Evolutionary conservation across 2,113 vertebrate genomes (phyloP).

Genomic region (Dromaius novaehollandiae): DNA sequence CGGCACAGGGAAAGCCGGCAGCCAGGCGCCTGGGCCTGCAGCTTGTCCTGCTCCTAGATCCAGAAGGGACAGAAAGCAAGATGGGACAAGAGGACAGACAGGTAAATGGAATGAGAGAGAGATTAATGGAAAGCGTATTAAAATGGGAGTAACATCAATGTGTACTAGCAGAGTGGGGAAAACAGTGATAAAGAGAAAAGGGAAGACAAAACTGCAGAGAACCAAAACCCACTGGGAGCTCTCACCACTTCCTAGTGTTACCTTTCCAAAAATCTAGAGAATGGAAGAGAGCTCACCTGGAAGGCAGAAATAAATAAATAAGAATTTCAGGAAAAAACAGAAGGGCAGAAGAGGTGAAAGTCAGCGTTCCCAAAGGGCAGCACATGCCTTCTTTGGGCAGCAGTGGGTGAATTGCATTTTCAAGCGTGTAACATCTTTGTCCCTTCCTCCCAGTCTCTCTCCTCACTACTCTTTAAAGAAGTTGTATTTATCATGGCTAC

Average conservation of each 20-base stretch:
- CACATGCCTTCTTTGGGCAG: not conserved
- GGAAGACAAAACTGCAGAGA: not conserved
- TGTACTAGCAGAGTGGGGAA: not conserved
- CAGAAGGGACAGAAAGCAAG: not conserved
- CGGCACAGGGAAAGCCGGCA: accelerated
- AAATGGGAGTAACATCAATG: accelerated
- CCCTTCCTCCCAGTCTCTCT: not conserved
- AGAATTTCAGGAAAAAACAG: not conserved
- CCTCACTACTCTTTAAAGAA: not conserved
- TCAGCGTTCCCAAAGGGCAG: not conserved
- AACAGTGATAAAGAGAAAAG: not conserved
- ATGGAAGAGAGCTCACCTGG: not conserved
- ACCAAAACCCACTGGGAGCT: not conserved
- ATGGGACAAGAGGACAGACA: not conserved
- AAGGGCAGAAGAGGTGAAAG: not conserved
- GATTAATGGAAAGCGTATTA: not conserved
- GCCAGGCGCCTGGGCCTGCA: not conserved
- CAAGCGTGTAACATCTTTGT: not conserved
- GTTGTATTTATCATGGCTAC: not conserved
- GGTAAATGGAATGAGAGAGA: not conserved
- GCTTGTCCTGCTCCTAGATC: not conserved
- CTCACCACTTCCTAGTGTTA: not conserved
- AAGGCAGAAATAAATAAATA: not conserved
- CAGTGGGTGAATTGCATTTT: not conserved
- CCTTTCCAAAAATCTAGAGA: not conserved